Evolutionary conservation across 2,888 invertebrate genomes (phyloP).

Genomic region (Leucozona laternaria): DNA sequence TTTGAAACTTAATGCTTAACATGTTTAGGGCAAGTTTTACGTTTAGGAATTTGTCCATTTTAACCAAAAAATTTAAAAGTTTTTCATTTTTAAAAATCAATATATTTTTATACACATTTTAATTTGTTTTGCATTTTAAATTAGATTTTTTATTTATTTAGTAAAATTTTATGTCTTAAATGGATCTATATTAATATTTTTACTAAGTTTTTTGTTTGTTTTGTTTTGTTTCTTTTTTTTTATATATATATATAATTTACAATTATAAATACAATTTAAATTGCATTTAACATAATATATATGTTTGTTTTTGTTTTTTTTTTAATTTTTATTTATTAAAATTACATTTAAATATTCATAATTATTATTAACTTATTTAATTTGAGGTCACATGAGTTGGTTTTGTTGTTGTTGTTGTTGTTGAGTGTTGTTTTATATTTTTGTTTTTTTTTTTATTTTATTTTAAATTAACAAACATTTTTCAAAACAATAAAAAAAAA

Average conservation of each 20-base stretch:
- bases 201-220: conserved; percentile 70
- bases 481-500: conserved; percentile 1
- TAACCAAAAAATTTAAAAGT: too few species aligned
- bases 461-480: conserved; percentile 32
- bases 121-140: conserved; percentile 54
- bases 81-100: conserved; percentile 49
- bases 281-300: conserved; percentile 72
- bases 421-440: conserved; percentile 80
- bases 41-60: too few species aligned
- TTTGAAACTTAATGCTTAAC: too few species aligned
- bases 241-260: conserved; percentile 68
- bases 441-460: conserved; percentile 75
- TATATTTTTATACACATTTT: conserved; percentile 49
- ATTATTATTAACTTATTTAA: conserved; percentile 82
- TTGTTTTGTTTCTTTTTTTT: conserved; percentile 64
- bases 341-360: conserved; percentile 71
- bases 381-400: conserved; percentile 85
- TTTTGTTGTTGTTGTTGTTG: conserved; percentile 79
- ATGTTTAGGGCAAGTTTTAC: too few species aligned
- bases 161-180: conserved; percentile 69
- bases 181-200: conserved; percentile 75
- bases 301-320: too few species aligned
- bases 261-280: conserved; percentile 75
- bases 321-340: conserved; percentile 76
- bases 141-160: conserved; percentile 56